These are phyloP conservation scores for Siniperca knerii DNA, from an alignment of 2,113 vertebrate genomes.

Conservation along the genomic window DNA sequence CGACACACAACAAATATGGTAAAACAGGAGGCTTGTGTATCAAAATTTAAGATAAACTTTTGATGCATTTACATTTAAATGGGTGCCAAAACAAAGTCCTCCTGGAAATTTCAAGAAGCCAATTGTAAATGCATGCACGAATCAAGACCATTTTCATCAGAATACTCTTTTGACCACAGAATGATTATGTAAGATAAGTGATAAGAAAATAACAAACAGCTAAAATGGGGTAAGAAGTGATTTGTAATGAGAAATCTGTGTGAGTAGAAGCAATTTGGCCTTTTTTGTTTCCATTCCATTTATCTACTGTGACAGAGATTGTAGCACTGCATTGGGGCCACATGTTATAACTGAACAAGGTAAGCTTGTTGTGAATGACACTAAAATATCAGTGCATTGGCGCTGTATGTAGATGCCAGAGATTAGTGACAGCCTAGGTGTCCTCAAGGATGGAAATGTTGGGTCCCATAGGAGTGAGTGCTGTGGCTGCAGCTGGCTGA, in stretches of 20 bases:
- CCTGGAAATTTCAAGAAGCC: neutral
- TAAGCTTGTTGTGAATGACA: constrained; percentile 5
- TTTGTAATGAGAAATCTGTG: neutral
- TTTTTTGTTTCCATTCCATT: neutral
- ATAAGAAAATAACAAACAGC: neutral
- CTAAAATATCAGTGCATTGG: constrained; percentile 8
- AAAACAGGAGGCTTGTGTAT: neutral
- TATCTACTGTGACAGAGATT: neutral
- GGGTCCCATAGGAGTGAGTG: neutral
- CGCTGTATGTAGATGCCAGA: constrained; percentile 7
- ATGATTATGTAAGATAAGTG: neutral
- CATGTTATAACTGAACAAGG: constrained; percentile 1
- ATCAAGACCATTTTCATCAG: neutral
- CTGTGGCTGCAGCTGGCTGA: constrained; percentile 31
- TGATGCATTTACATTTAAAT: neutral
- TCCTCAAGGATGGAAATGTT: constrained; percentile 21
- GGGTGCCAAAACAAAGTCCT: neutral
- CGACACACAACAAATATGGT: too few relatives aligned
- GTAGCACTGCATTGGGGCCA: neutral
- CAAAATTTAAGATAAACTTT: neutral
- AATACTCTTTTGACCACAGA: neutral
- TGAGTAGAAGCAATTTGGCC: neutral
- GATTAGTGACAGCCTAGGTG: constrained; percentile 8
- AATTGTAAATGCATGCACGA: neutral
- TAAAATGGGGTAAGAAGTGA: neutral